These are phyloP conservation scores for Bruchidius siliquastri DNA, from an alignment of 2,888 invertebrate genomes.

Conservation along the genomic window DNA sequence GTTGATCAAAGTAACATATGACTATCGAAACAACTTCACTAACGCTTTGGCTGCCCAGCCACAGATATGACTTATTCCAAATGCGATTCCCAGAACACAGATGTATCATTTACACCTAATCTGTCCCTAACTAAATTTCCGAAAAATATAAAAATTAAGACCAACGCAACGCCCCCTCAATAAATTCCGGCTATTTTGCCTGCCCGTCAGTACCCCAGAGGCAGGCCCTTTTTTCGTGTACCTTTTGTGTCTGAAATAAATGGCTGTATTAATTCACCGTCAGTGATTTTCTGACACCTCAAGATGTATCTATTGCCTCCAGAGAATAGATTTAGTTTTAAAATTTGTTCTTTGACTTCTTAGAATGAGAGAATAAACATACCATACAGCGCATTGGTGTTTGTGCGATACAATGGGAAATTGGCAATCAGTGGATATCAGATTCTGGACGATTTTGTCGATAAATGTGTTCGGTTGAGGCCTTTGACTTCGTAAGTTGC, in stretches of 20 bases:
- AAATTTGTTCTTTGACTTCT: background rate
- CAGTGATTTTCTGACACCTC: background rate
- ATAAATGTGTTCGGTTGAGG: too few species aligned
- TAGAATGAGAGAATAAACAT: background rate
- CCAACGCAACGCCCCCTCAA: background rate
- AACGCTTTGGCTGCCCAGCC: too few species aligned
- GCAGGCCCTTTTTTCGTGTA: background rate
- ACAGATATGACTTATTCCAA: background rate
- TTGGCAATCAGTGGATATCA: background rate
- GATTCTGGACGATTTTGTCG: too few species aligned
- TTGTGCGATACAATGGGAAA: background rate
- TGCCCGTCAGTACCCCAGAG: background rate
- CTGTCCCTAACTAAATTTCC: background rate
- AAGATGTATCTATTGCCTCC: background rate
- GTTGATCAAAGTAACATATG: too few species aligned
- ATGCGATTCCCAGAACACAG: background rate
- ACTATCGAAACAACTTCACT: too few species aligned
- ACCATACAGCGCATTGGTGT: background rate
- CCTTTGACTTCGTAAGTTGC: too few species aligned
- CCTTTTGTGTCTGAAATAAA: background rate
- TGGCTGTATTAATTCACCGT: background rate
- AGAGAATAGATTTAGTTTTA: background rate
- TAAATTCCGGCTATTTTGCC: background rate
- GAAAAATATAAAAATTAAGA: background rate
- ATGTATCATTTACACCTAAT: background rate